Evolutionary conservation across 2,888 invertebrate species (phyloP).

Genomic region (Entomobrya proxima): DNA sequence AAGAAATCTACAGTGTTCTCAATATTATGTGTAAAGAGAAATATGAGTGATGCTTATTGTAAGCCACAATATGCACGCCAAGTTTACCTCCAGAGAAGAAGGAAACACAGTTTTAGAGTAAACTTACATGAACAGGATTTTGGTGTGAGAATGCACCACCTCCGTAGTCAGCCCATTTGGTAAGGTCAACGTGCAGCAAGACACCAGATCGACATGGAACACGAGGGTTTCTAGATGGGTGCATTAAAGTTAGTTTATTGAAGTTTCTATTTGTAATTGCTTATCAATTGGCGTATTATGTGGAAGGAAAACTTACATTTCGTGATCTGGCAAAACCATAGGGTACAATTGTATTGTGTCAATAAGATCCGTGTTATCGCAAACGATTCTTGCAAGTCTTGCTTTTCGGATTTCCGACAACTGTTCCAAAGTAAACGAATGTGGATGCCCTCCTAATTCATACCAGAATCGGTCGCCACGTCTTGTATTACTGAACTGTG

Average conservation of each 20-base stretch:
- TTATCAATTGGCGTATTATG: too few relatives aligned
- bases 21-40: neutral
- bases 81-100: too few relatives aligned
- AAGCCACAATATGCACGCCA: neutral
- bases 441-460: constrained; percentile 93
- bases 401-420: constrained; percentile 88
- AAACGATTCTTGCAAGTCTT: constrained; percentile 88
- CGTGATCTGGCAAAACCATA: constrained; percentile 94
- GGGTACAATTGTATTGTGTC: constrained; percentile 94
- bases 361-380: constrained; percentile 94
- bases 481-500: constrained; percentile 92
- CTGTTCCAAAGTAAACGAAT: constrained; percentile 91
- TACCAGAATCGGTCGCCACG: constrained; percentile 97
- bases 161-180: constrained; percentile 90
- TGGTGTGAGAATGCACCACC: constrained; percentile 74
- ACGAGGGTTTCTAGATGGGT: constrained; percentile 87
- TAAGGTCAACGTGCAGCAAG: constrained; percentile 90
- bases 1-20: too few relatives aligned
- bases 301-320: constrained; percentile 95
- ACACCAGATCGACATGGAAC: constrained; percentile 93
- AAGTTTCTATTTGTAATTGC: too few relatives aligned
- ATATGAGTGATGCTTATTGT: neutral
- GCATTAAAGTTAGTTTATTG: neutral
- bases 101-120: neutral
- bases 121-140: constrained; percentile 74